Percentiles rank a stretch among this genome's conserved stretches.
Evolutionary conservation across 2,888 invertebrate genomes (phyloP).

Genomic region (Koerneria pararmatus): DNA sequence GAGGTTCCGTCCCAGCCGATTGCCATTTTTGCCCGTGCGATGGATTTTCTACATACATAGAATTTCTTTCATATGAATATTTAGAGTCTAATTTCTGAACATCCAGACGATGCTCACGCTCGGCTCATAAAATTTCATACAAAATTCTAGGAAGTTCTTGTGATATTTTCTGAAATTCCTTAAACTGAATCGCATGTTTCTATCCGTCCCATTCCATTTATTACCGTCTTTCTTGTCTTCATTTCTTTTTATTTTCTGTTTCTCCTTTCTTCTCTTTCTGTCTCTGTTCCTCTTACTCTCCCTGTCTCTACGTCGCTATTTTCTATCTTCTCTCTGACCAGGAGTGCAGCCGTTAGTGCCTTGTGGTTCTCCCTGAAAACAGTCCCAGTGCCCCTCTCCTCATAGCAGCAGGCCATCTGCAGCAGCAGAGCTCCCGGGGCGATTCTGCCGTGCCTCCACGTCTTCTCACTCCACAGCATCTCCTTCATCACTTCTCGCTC

Average conservation of each 20-base stretch:
- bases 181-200: constrained; percentile 10
- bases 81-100: no score
- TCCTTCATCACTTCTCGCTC: not conserved
- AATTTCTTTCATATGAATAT: no score
- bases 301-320: no score
- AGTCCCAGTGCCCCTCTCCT: constrained; percentile 45
- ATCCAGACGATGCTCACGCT: no score
- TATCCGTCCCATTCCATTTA: constrained; percentile 9
- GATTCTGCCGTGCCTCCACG: not conserved
- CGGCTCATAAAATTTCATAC: no score
- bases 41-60: no score
- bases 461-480: not conserved
- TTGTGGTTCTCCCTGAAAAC: constrained; percentile 47
- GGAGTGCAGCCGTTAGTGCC: constrained; percentile 36
- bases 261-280: not conserved
- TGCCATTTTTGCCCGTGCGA: no score
- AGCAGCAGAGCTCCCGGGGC: not conserved
- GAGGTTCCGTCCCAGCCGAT: no score
- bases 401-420: constrained; percentile 50
- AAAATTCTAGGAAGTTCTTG: no score
- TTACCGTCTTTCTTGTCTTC: not conserved
- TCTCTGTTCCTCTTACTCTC: not conserved
- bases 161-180: no score
- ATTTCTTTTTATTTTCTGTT: not conserved
- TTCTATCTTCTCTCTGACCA: no score